Evolutionary conservation across 92 coral and sea anemone species (phyloP), one percentile per base, ranked within the genome.

Genomic region (Epizoanthus scotinus): DNA sequence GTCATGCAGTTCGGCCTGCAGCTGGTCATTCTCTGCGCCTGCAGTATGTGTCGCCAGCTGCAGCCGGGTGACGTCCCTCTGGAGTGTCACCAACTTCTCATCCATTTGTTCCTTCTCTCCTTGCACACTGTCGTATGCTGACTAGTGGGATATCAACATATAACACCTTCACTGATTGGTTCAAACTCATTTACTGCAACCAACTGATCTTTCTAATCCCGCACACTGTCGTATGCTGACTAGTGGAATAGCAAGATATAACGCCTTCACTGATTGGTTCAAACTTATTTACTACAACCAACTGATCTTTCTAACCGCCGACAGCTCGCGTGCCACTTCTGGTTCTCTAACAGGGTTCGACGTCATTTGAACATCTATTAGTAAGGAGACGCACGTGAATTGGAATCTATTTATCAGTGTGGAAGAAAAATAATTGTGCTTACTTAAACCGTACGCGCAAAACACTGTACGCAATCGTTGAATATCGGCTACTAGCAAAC

Each of bases 91-190:
- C 18, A 71, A 60, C 31, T 71, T 71, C 47, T 71, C 42, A 4
- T 71, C 78, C 62, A 71, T 20, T 0, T 71, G 61, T 53, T 71
- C 44, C 18, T 71, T 71, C 61, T 53, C 78, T 12, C 5, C 63
- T 6, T 71, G 78, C 19, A 28, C 47, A 38, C 78, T 71, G 7
- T 52, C 78, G 26, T 71, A 71, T 7, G 78, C 31, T 54, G 78
- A 71, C 78, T 71, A 38, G 5, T 52, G 25, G 17, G 9, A 22
- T 24, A 44, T 44, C 10, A 44, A 44, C 0, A 44, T 44, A 44
- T 44, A 44, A 7, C 52, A 15, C 52, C 52, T 44, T 44, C 52
- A 44, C 52, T 44, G 52, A 44, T 44, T 44, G 52, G 52, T 44
- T 44, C 1, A 8, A 44, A 44, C 52, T 44, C 52, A 9, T 44